These are phyloP conservation scores for Avahi laniger DNA, from an alignment of 2,797 vertebrate genomes.

Conservation along the genomic window DNA sequence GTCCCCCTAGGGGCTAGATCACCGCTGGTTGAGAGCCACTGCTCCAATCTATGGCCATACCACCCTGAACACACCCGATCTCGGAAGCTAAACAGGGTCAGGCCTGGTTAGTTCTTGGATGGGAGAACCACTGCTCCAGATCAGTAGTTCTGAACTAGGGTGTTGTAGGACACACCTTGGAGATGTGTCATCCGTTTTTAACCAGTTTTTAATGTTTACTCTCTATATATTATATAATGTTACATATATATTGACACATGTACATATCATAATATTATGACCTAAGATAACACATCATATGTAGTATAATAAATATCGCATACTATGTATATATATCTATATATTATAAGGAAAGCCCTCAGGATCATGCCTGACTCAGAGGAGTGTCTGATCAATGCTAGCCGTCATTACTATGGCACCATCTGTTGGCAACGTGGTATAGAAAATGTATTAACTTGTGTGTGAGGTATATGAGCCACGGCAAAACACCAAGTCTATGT, in stretches of 20 bases:
- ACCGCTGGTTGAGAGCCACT: background rate
- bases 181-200: background rate
- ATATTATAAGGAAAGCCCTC: background rate
- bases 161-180: background rate
- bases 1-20: background rate
- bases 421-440: background rate
- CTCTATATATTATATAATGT: background rate
- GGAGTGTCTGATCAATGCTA: background rate
- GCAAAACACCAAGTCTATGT: background rate
- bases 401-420: background rate
- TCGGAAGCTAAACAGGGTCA: no score
- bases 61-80: no score
- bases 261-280: background rate
- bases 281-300: background rate
- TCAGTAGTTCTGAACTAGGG: background rate
- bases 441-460: background rate
- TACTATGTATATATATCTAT: background rate
- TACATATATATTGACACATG: background rate
- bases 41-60: background rate
- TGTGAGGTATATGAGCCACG: background rate
- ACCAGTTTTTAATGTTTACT: background rate
- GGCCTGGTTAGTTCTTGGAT: no score
- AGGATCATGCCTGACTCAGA: background rate
- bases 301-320: background rate
- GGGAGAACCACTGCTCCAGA: background rate